These are phyloP conservation scores for Ganaspis sp. DNA, from an alignment of 1,140 invertebrate species.

Conservation along the genomic window DNA sequence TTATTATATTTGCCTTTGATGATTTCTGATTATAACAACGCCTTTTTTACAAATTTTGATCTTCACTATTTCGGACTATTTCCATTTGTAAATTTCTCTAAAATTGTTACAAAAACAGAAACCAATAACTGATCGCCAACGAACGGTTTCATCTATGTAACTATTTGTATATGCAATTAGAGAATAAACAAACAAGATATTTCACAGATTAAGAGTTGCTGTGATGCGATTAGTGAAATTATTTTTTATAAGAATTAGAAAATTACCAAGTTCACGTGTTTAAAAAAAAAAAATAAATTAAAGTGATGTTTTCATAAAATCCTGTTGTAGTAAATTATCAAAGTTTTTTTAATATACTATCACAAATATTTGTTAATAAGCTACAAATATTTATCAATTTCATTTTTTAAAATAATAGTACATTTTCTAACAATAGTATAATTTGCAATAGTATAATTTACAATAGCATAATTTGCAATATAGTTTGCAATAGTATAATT, in stretches of 20 bases:
- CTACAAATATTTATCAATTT: too few species aligned
- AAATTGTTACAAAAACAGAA: not conserved
- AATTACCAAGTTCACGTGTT: constrained; percentile 24
- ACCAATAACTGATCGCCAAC: not conserved
- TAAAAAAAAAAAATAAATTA: constrained; percentile 32
- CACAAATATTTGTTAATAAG: too few species aligned
- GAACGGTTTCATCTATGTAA: not conserved
- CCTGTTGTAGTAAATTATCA: too few species aligned
- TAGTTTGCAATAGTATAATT: not conserved
- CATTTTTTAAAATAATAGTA: not conserved
- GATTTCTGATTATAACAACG: not conserved
- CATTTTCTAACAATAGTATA: too few species aligned
- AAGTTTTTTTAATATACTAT: too few species aligned
- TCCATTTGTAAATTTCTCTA: not conserved
- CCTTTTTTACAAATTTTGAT: not conserved
- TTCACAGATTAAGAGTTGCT: constrained; percentile 58
- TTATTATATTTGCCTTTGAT: not conserved
- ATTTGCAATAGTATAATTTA: too few species aligned
- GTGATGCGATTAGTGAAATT: constrained; percentile 68
- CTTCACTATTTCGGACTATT: not conserved
- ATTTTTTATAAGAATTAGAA: constrained; percentile 58
- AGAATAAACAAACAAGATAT: constrained; percentile 45
- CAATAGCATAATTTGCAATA: not conserved
- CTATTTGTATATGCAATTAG: constrained; percentile 50
- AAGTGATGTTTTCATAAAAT: not conserved